Conservation (phyloP, 2,797 vertebrate species). For the Helicolenus hilgendorfi region DNA sequence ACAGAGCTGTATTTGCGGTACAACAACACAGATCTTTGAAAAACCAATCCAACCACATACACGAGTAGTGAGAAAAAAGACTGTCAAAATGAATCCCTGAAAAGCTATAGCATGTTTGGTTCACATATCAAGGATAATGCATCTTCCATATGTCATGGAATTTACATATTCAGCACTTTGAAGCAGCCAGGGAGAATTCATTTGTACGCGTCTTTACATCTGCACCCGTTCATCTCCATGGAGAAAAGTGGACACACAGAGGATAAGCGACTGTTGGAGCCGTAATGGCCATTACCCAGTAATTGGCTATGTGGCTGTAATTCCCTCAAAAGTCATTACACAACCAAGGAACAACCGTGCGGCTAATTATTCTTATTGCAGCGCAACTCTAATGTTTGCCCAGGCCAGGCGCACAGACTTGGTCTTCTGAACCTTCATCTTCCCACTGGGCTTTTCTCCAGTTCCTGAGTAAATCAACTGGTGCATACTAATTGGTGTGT, state of each 20-base stretch:
- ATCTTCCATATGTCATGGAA: not conserved
- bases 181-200: not conserved
- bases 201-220: not conserved
- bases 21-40: not conserved
- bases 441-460: conserved; percentile 52
- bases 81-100: conserved; percentile 1
- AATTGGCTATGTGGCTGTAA: conserved; percentile 50
- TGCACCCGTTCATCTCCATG: not conserved
- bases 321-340: conserved; percentile 28
- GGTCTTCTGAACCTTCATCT: conserved; percentile 46
- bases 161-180: conserved; percentile 25
- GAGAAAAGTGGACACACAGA: not conserved
- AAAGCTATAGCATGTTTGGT: not conserved
- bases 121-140: not conserved
- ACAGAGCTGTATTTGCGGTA: not conserved
- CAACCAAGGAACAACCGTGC: conserved; percentile 3
- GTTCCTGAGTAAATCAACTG: conserved; percentile 68
- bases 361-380: conserved; percentile 41
- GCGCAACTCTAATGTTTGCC: not conserved
- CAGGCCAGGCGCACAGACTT: not conserved
- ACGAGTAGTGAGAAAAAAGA: not conserved
- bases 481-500: conserved; percentile 73
- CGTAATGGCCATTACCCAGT: conserved; percentile 16
- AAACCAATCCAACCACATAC: not conserved
- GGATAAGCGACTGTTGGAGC: not conserved